These are phyloP conservation scores for Ctenochaetus hawaiiensis DNA, from an alignment of 2,797 vertebrate species.

Conservation along the genomic window DNA sequence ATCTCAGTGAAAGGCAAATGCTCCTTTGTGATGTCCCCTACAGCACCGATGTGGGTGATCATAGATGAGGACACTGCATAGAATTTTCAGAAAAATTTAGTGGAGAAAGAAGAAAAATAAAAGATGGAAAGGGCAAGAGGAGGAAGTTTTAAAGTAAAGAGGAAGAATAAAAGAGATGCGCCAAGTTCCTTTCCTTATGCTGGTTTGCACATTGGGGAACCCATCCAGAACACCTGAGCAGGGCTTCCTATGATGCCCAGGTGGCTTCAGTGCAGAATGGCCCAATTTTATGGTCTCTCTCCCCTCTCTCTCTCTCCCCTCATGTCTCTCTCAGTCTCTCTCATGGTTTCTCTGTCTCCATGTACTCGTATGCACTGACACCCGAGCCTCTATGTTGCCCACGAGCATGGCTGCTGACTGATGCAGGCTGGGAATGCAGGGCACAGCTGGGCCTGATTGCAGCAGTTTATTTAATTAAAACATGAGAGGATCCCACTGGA, in stretches of 20 bases:
- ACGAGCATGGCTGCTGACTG: constrained; percentile 70
- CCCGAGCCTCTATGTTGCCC: constrained; percentile 55
- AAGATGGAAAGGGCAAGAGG: constrained; percentile 20
- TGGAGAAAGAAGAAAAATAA: background rate
- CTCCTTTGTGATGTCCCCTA: background rate
- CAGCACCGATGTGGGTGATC: background rate
- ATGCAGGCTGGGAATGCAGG: constrained; percentile 72
- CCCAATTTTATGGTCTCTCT: constrained; percentile 63
- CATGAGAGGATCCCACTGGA: constrained; percentile 81
- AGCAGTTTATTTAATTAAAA: constrained; percentile 86
- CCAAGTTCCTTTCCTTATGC: constrained; percentile 52
- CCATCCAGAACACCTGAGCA: constrained; percentile 74
- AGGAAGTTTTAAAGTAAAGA: constrained; percentile 13
- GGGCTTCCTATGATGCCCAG: constrained; percentile 72
- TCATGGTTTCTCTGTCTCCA: constrained; percentile 29
- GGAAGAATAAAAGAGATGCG: constrained; percentile 47
- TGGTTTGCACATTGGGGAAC: constrained; percentile 70
- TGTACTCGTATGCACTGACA: constrained; percentile 49
- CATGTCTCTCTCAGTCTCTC: constrained; percentile 17
- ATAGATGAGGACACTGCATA: background rate
- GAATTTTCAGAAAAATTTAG: constrained; percentile 33
- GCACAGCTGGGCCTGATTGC: constrained; percentile 82
- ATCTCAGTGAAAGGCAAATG: background rate
- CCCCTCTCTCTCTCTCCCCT: constrained; percentile 19
- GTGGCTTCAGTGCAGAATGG: constrained; percentile 67